A percentile compares a stretch with the other conserved stretches of the same genome.
Conservation (phyloP, 2,113 vertebrate species). For the Xiphorhynchus elegans region DNA sequence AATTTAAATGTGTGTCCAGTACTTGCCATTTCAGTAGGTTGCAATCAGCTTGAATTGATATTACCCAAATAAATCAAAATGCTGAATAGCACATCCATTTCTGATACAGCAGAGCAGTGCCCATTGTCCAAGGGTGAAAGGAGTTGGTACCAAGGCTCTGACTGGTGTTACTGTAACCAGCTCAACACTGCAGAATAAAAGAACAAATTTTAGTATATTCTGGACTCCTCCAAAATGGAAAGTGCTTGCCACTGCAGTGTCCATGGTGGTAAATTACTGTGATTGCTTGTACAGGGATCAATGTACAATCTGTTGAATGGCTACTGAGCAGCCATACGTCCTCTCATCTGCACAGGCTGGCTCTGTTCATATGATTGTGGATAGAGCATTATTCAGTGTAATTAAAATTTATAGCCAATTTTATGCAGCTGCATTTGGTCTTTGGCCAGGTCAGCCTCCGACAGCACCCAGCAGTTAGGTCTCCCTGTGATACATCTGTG, state of each 20-base stretch:
- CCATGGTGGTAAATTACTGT: not conserved
- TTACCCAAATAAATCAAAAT: slow-evolving; percentile 37
- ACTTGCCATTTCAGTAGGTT: slow-evolving; percentile 45
- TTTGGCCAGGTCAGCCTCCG: not conserved
- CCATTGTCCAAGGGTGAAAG: not conserved
- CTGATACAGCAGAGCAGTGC: not conserved
- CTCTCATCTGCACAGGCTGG: not conserved
- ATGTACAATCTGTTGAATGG: not conserved
- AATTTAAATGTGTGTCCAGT: slow-evolving; percentile 43
- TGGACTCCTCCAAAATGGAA: not conserved
- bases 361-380: rapidly evolving
- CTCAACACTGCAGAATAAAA: not conserved
- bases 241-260: not conserved
- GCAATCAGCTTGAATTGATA: slow-evolving; percentile 41
- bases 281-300: not conserved
- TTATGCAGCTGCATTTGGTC: not conserved
- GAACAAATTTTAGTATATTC: not conserved
- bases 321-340: rapidly evolving
- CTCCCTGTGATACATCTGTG: not conserved
- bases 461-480: not conserved
- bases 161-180: not conserved
- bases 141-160: not conserved
- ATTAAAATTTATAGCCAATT: not conserved
- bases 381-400: not conserved
- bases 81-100: not conserved